A percentile compares a stretch with the other conserved stretches of the same genome.
Evolutionary conservation across 2,113 vertebrate species (phyloP).

Genomic region (Agapornis roseicollis): DNA sequence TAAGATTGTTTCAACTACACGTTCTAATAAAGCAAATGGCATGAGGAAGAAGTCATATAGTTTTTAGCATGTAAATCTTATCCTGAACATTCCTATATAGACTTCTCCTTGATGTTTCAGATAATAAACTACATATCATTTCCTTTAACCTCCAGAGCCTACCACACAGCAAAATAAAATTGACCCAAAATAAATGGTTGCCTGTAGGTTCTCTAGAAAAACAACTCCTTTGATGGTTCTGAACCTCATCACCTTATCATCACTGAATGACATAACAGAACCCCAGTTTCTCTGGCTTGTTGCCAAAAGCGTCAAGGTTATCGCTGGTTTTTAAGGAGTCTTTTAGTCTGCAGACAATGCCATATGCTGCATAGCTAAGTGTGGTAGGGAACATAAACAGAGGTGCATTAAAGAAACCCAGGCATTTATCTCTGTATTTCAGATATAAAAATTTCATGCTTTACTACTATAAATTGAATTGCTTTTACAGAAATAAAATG

Average conservation of each 20-base stretch:
- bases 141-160: not conserved
- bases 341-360: not conserved
- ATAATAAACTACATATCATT: not conserved
- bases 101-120: not conserved
- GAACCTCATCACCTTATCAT: not conserved
- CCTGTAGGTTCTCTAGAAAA: not conserved
- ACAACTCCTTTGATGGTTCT: not conserved
- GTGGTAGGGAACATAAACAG: not conserved
- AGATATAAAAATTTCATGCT: not conserved
- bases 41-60: not conserved
- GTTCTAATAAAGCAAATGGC: not conserved
- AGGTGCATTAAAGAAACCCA: not conserved
- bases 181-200: not conserved
- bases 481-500: not conserved
- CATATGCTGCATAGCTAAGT: not conserved
- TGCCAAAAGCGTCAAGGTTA: constrained; percentile 26
- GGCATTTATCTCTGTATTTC: not conserved
- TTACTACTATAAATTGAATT: not conserved
- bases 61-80: not conserved
- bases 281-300: not conserved
- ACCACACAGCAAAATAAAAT: not conserved
- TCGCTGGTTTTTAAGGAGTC: constrained; percentile 18
- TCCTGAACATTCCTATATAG: not conserved
- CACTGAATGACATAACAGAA: not conserved
- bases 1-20: not conserved